Percentiles rank a stretch among this genome's conserved stretches.
These are phyloP conservation scores for Corythoichthys intestinalis DNA, from an alignment of 2,113 vertebrate species.

Conservation along the genomic window DNA sequence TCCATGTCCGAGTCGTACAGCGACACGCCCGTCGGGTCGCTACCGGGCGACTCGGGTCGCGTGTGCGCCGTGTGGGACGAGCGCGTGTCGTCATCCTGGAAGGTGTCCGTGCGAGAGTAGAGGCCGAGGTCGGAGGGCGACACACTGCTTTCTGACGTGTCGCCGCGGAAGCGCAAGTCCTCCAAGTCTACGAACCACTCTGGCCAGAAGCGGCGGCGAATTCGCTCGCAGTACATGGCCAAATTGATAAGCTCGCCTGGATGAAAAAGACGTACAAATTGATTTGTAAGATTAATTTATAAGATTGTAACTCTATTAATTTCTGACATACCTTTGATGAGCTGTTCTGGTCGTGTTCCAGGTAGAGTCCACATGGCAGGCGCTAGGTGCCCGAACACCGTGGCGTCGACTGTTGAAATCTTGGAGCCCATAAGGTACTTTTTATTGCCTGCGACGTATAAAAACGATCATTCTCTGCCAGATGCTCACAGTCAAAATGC, in stretches of 20 bases:
- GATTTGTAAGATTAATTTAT: not conserved
- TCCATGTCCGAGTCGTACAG: slow-evolving; percentile 97
- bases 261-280: not conserved
- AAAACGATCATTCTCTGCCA: not conserved
- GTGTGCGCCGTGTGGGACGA: slow-evolving; percentile 20
- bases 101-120: slow-evolving; percentile 89
- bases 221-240: slow-evolving; percentile 97
- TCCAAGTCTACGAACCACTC: slow-evolving; percentile 93
- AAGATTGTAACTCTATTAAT: too few relatives aligned
- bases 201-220: slow-evolving; percentile 94
- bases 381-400: slow-evolving; percentile 92
- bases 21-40: slow-evolving; percentile 89
- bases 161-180: slow-evolving; percentile 79
- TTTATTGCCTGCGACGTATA: slow-evolving; percentile 80
- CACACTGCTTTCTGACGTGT: slow-evolving; percentile 77
- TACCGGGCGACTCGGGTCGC: slow-evolving; percentile 81
- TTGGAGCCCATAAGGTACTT: slow-evolving; percentile 94
- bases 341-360: slow-evolving; percentile 88
- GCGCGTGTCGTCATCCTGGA: slow-evolving; percentile 74
- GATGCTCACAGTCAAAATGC: too few relatives aligned
- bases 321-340: slow-evolving; percentile 83
- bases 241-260: slow-evolving; percentile 96
- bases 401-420: slow-evolving; percentile 88
- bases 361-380: slow-evolving; percentile 98
- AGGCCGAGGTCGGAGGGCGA: slow-evolving; percentile 80